phyloP scores from a whole-genome alignment of 2,888 invertebrate species.

The Alitta virens region DNA sequence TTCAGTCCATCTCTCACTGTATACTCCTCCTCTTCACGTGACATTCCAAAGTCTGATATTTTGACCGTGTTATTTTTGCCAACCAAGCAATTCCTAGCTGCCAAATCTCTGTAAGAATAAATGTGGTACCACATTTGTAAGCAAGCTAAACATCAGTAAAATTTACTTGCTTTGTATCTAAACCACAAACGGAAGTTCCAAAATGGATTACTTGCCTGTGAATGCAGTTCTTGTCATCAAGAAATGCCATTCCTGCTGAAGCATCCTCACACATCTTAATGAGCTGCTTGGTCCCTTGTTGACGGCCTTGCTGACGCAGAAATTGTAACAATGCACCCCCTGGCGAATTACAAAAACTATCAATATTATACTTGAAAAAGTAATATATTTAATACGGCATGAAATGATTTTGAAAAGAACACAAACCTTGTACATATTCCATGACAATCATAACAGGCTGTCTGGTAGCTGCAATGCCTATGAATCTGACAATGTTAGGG shows the following conservation, averaged over 20 bases:
- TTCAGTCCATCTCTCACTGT: conserved; percentile 97
- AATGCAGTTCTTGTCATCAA: conserved; percentile 93
- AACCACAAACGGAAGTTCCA: too few relatives aligned
- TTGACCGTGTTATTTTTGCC: conserved; percentile 80
- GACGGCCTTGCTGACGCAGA: conserved; percentile 72
- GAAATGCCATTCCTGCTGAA: conserved; percentile 90
- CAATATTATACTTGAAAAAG: too few relatives aligned
- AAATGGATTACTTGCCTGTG: conserved; percentile 70
- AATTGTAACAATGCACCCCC: conserved; percentile 89
- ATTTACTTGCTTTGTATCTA: too few relatives aligned
- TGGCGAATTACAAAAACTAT: too few relatives aligned
- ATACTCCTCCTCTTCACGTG: conserved; percentile 93
- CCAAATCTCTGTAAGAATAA: conserved; percentile 73
- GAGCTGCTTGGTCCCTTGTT: conserved; percentile 41
- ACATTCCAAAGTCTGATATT: conserved; percentile 98
- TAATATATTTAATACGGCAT: too few relatives aligned
- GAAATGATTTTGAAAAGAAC: too few relatives aligned
- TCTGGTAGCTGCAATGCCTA: conserved; percentile 96
- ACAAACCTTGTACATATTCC: conserved; percentile 84
- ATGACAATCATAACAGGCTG: conserved; percentile 99
- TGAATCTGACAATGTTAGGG: conserved; percentile 91
- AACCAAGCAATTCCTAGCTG: conserved; percentile 89
- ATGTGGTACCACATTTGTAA: too few relatives aligned
- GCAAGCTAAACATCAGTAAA: too few relatives aligned
- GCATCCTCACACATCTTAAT: conserved; percentile 87